Evolutionary conservation across 2,797 vertebrate genomes (phyloP).

Genomic region (Gadopsis bispinosus): DNA sequence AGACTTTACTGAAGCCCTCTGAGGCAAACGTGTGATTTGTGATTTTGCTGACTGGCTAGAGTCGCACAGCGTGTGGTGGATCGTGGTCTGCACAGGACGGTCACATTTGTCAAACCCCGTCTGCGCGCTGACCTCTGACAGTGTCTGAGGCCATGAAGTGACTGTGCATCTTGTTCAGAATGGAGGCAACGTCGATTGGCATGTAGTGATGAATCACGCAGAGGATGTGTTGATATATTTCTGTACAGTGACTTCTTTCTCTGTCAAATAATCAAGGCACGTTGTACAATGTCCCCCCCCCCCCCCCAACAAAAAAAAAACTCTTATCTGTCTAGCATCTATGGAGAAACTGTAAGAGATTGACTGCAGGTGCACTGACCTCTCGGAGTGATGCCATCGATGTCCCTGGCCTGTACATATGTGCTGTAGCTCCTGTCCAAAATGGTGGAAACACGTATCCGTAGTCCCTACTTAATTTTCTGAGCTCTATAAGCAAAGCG

Average conservation of each 20-base stretch:
- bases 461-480: neutral
- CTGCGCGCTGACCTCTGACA: neutral
- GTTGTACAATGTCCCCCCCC: neutral
- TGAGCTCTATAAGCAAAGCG: neutral
- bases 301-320: too few species aligned
- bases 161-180: neutral
- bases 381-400: neutral
- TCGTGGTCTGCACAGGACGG: neutral
- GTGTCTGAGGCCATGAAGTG: too few species aligned
- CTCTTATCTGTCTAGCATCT: neutral
- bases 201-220: neutral
- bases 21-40: neutral
- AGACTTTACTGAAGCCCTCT: neutral
- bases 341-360: neutral
- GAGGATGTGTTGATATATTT: neutral
- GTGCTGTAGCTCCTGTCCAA: neutral
- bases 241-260: neutral
- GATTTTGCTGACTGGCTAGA: neutral
- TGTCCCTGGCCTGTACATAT: neutral
- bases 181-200: neutral
- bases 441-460: neutral
- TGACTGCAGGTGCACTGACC: constrained; percentile 11
- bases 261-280: neutral
- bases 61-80: neutral
- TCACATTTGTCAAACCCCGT: constrained; percentile 13